These are phyloP conservation scores for Dryobates pubescens DNA, from an alignment of 2,797 vertebrate genomes.

Conservation along the genomic window DNA sequence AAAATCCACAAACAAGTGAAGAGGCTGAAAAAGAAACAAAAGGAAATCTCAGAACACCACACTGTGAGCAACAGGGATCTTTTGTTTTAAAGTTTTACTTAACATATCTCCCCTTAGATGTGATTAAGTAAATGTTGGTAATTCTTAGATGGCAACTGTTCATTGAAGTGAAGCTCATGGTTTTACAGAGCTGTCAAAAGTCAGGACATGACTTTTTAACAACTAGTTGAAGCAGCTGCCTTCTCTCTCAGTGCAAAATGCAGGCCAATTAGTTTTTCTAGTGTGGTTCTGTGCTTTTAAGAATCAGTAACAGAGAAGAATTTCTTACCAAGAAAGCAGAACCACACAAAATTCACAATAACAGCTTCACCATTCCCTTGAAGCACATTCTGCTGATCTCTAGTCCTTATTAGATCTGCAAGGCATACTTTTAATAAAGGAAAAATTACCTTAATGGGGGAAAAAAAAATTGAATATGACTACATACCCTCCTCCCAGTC, in stretches of 20 bases:
- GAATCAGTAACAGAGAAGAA: background rate
- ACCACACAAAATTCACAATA: background rate
- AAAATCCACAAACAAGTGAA: conserved; percentile 94
- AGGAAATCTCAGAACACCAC: conserved; percentile 29
- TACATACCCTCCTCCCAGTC: conserved; percentile 90
- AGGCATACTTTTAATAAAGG: background rate
- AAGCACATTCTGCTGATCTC: background rate
- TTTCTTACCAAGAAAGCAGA: background rate
- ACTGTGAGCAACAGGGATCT: conserved; percentile 1
- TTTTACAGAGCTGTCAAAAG: background rate
- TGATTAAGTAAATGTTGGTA: background rate
- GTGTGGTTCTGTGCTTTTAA: background rate
- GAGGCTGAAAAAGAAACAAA: conserved; percentile 78
- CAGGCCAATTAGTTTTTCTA: background rate
- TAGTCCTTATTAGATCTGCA: background rate
- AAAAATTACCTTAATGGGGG: background rate
- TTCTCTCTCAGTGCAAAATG: background rate
- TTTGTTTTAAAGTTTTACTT: background rate
- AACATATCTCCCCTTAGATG: background rate
- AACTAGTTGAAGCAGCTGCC: background rate
- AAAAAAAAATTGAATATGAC: background rate
- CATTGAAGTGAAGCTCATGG: background rate
- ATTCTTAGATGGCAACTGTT: background rate
- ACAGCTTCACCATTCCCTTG: background rate
- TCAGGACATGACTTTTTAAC: background rate